These are phyloP conservation scores for Drosophila nigrodunni DNA, from an alignment of 1,140 invertebrate species.

Conservation along the genomic window DNA sequence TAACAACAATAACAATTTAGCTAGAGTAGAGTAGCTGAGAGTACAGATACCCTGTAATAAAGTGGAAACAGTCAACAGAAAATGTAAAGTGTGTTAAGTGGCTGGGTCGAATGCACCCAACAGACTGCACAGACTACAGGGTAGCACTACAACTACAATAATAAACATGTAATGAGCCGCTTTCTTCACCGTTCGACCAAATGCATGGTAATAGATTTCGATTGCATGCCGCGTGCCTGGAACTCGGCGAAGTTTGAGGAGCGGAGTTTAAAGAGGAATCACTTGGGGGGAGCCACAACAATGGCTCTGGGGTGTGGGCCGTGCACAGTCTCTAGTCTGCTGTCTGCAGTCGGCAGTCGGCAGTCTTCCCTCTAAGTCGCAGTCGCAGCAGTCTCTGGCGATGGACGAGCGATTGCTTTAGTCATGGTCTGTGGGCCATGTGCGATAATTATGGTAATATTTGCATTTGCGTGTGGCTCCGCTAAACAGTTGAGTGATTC, in stretches of 20 bases:
- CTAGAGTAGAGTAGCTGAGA: background rate
- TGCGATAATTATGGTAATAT: slow-evolving; percentile 82
- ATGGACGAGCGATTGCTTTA: slow-evolving; percentile 80
- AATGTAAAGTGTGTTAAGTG: no score
- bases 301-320: slow-evolving; percentile 4
- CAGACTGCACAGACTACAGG: background rate
- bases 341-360: background rate
- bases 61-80: background rate
- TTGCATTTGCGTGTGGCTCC: slow-evolving; percentile 81
- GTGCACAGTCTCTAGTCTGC: background rate
- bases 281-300: background rate
- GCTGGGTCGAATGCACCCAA: background rate
- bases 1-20: slow-evolving; percentile 30
- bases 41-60: background rate
- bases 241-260: background rate
- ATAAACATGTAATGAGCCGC: slow-evolving; percentile 79
- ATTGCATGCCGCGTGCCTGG: slow-evolving; percentile 69
- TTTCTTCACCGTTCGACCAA: slow-evolving; percentile 71
- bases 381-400: slow-evolving; percentile 23
- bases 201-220: slow-evolving; percentile 80
- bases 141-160: slow-evolving; percentile 39
- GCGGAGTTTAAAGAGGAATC: slow-evolving; percentile 4
- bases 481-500: slow-evolving; percentile 79
- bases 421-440: slow-evolving; percentile 76
- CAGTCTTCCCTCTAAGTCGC: background rate